phyloP scores from a whole-genome alignment of 2,888 invertebrate genomes.

The Aporophyla lueneburgensis region DNA sequence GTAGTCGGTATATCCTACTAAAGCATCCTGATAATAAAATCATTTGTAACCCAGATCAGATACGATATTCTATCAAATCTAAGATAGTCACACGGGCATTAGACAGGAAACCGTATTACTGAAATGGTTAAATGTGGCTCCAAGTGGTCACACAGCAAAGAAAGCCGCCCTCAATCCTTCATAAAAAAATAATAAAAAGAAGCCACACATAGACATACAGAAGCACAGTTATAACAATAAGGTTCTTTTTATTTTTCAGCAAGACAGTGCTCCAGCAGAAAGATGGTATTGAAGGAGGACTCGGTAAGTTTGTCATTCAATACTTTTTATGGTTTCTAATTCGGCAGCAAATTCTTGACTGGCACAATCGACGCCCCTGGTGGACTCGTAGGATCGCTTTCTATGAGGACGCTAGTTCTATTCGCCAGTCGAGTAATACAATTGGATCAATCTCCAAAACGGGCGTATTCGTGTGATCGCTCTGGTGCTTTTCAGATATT shows the following conservation, averaged over 20 bases:
- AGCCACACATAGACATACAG: no score
- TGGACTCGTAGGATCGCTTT: background rate
- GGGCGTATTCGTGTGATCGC: no score
- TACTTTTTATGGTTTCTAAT: constrained; percentile 1
- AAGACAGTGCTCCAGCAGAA: constrained; percentile 82
- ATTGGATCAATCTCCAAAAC: no score
- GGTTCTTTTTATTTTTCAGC: constrained; percentile 71
- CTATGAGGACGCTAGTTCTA: background rate
- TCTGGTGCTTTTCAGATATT: no score
- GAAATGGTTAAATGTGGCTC: background rate
- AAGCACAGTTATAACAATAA: background rate
- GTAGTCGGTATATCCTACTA: no score
- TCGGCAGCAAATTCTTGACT: background rate
- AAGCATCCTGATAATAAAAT: background rate
- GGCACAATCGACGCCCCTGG: background rate
- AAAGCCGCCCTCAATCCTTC: background rate
- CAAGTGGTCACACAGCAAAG: background rate
- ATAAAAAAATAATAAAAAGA: no score
- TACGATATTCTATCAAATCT: background rate
- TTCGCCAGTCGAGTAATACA: background rate
- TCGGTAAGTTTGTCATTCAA: constrained; percentile 74
- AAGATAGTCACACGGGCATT: background rate
- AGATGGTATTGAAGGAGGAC: constrained; percentile 83
- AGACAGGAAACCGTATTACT: background rate
- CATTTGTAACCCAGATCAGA: background rate